A percentile compares a stretch with the other conserved stretches of the same genome.
Evolutionary conservation across 2,888 invertebrate genomes (phyloP).

Genomic region (Agrilus biguttatus): DNA sequence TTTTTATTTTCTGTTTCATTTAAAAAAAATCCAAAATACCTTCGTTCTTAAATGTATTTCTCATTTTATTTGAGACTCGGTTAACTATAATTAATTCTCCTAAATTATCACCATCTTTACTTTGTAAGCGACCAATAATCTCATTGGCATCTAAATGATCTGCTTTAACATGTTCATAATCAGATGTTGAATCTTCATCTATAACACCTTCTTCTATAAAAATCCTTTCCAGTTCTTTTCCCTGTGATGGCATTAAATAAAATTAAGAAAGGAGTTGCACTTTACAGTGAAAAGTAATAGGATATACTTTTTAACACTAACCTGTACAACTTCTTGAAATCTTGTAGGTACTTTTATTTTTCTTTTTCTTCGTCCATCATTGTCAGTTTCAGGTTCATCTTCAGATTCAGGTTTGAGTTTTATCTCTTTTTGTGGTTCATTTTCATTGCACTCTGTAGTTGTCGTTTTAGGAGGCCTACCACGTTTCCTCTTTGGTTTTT

Average conservation of each 20-base stretch:
- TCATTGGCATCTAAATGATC: constrained; percentile 23
- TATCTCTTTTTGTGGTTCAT: constrained; percentile 14
- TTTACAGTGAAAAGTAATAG: too few relatives aligned
- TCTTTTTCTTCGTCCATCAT: constrained; percentile 43
- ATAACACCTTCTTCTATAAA: constrained; percentile 58
- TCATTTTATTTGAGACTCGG: constrained; percentile 18
- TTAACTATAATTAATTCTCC: constrained; percentile 49
- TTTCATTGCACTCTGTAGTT: background rate
- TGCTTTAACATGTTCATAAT: constrained; percentile 21
- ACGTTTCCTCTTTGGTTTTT: constrained; percentile 50
- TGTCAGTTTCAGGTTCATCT: constrained; percentile 23
- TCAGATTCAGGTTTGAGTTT: constrained; percentile 12
- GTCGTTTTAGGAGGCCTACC: constrained; percentile 51
- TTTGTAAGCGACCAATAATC: constrained; percentile 53
- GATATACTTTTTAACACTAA: constrained; percentile 20
- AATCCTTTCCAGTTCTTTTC: constrained; percentile 59
- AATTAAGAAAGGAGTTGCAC: background rate
- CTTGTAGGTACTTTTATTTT: constrained; percentile 50
- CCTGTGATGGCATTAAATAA: constrained; percentile 28
- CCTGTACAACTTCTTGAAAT: constrained; percentile 46
- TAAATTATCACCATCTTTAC: constrained; percentile 40
- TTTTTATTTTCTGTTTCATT: constrained; percentile 31
- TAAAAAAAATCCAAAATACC: constrained; percentile 1
- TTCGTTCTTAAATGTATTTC: constrained; percentile 10
- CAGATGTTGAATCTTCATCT: constrained; percentile 41